Percentiles rank a stretch among this genome's conserved stretches.
Conservation (phyloP, 2,797 vertebrate species). For the Myotis pilosus region DNA sequence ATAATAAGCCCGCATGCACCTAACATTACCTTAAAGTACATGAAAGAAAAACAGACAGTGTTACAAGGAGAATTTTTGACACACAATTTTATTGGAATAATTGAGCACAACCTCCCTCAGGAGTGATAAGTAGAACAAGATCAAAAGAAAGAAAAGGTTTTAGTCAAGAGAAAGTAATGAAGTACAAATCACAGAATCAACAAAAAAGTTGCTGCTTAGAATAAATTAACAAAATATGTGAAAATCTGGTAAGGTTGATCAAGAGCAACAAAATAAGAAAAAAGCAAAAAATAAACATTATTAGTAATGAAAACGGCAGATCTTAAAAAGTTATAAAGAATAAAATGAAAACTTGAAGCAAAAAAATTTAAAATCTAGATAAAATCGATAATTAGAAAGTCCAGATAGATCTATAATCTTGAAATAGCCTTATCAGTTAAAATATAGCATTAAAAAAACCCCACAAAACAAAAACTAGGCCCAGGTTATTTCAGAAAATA, state of each 20-base stretch:
- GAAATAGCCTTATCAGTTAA: background rate
- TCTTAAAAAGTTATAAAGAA: background rate
- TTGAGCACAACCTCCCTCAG: background rate
- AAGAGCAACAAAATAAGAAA: background rate
- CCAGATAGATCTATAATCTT: background rate
- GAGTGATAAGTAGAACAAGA: conserved; percentile 8
- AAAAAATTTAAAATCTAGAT: background rate
- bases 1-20: background rate
- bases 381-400: background rate
- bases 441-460: background rate
- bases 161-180: background rate
- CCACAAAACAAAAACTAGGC: background rate
- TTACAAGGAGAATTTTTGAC: background rate
- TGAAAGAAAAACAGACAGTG: background rate
- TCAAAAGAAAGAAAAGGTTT: background rate
- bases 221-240: background rate
- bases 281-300: background rate
- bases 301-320: background rate
- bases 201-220: background rate
- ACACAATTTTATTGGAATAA: background rate
- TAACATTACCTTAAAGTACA: background rate
- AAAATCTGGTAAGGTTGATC: background rate
- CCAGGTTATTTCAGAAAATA: background rate
- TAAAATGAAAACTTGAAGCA: background rate
- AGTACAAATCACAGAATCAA: background rate